Evolutionary conservation across 2,113 vertebrate genomes (phyloP).

Genomic region (Microtus ochrogaster): DNA sequence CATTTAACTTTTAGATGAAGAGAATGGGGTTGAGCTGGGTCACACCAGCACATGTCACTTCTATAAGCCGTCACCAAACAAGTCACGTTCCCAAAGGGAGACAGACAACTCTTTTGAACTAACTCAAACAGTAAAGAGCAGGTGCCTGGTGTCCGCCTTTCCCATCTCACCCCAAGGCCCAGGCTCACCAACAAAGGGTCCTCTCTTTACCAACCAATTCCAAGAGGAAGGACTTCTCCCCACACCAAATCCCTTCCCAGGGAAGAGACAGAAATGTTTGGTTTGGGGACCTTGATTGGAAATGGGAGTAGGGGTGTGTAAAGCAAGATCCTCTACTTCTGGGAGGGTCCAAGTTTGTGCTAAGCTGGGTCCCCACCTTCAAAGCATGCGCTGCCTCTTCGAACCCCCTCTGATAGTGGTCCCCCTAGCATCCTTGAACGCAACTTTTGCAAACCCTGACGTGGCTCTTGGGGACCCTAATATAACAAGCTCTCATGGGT

Average conservation of each 20-base stretch:
- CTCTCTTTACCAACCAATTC: background rate
- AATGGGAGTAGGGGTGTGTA: too few relatives aligned
- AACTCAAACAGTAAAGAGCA: background rate
- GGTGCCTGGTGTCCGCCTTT: background rate
- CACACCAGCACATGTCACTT: background rate
- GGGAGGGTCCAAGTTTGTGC: background rate
- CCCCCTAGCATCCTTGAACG: background rate
- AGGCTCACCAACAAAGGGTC: background rate
- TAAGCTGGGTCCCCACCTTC: background rate
- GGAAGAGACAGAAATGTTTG: background rate
- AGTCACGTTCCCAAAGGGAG: background rate
- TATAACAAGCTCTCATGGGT: background rate
- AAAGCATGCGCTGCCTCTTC: background rate
- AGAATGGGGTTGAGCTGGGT: background rate
- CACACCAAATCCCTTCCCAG: background rate
- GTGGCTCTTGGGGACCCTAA: background rate
- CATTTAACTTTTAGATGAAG: background rate
- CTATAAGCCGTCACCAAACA: background rate
- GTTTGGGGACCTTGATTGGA: background rate
- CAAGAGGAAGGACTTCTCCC: background rate
- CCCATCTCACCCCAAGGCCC: background rate
- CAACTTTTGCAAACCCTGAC: background rate
- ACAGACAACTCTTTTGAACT: background rate
- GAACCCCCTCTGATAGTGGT: background rate
- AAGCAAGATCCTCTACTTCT: background rate